Percentiles rank a stretch among this genome's conserved stretches.
Evolutionary conservation across 2,113 vertebrate species (phyloP).

Genomic region (Dasyurus viverrinus): DNA sequence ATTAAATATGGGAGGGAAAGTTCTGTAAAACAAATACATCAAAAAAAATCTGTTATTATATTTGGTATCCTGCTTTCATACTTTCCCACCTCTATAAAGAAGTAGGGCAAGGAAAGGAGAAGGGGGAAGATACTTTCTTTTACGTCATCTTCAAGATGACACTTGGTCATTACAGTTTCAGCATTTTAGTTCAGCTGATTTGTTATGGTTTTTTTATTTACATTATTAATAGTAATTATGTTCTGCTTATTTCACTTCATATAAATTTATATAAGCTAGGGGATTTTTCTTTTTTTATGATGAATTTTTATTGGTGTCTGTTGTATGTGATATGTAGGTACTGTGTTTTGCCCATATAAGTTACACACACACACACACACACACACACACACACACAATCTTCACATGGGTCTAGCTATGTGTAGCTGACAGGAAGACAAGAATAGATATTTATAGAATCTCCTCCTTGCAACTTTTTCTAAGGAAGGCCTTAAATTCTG

Average conservation of each 20-base stretch:
- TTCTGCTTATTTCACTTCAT: background rate
- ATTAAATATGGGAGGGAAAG: background rate
- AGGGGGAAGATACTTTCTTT: background rate
- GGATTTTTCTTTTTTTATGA: background rate
- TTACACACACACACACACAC: too few species aligned
- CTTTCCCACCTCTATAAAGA: background rate
- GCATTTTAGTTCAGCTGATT: background rate
- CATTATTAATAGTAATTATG: background rate
- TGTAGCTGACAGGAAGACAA: background rate
- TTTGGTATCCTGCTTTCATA: background rate
- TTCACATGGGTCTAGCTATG: background rate
- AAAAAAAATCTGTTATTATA: background rate
- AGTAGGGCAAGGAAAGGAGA: background rate
- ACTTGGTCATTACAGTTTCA: background rate
- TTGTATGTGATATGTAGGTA: background rate
- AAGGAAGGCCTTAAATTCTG: background rate
- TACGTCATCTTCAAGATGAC: background rate
- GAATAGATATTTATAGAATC: background rate
- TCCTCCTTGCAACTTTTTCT: background rate
- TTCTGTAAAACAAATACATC: background rate
- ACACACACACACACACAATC: too few species aligned
- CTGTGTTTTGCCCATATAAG: background rate
- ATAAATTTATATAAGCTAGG: background rate
- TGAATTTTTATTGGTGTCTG: background rate
- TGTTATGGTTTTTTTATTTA: background rate